Evolutionary conservation across 2,888 invertebrate species (phyloP), one percentile per base, ranked within the genome.

Genomic region (Pandemis heparana): DNA sequence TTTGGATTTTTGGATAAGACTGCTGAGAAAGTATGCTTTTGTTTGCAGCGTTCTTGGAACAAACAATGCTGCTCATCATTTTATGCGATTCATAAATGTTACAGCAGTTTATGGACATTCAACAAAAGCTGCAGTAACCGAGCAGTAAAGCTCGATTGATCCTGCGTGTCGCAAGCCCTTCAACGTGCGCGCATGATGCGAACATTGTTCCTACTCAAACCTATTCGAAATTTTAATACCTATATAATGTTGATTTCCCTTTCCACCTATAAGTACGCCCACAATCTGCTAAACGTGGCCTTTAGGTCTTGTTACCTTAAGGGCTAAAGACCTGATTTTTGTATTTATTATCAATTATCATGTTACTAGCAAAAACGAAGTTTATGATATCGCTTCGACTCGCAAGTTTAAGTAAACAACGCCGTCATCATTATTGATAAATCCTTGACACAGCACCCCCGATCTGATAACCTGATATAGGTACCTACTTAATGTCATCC

Each of bases 121-220:
- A 71, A 71, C 71, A 39, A 46, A 41, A 66, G 51, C 18, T 32
- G 41, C 61, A 61, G 41, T 23, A 43, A 46, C 32, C 39, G 65
- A 39, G n/a, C 39, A 46, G 65, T 65, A 71, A 65, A 60, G 48
- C 59, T 32, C 56, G 63, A 70, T 63, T 70, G 60, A 48, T 60
- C 5, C 60, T 23, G 4, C 41, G 5, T 12, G 62, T 12, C 62
- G 62, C 39, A 62, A 62, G 51, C n/a, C 14, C 51, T 41, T 39
- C 8, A 16, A 32, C 39, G 39, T 61, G 61, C 23, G 23, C 23
- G 23, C 23, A 32, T 32, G 23, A 2, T 32, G 23, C 23, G 2
- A 32, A 32, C 23, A 32, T 32, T 32, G 23, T 32, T 32, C 1
- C 1, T 4, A 32, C 23, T 32, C 41, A 41, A 41, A 8, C 1